Evolutionary conservation across 2,113 vertebrate genomes (phyloP).

Genomic region (Cyprinus carpio): DNA sequence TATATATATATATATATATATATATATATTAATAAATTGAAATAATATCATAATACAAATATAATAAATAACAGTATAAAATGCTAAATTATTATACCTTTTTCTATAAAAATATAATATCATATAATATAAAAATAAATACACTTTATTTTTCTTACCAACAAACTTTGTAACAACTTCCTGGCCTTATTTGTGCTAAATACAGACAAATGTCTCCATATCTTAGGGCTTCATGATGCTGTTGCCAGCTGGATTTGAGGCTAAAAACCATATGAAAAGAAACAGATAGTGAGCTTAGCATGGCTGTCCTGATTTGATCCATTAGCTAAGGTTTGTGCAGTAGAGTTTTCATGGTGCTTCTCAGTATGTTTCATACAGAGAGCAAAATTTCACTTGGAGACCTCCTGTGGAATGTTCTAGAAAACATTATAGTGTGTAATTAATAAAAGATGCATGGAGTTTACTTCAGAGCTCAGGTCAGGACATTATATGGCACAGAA

Average conservation of each 20-base stretch:
- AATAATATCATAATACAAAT: too few relatives aligned
- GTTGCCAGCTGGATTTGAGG: not conserved
- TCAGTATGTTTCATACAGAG: conserved; percentile 18
- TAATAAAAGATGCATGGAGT: not conserved
- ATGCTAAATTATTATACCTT: too few relatives aligned
- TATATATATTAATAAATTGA: too few relatives aligned
- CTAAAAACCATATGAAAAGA: conserved; percentile 6
- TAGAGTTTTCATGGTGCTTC: not conserved
- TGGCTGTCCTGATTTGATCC: conserved; percentile 1
- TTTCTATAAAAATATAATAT: too few relatives aligned
- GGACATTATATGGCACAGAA: not conserved
- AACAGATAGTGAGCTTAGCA: conserved; percentile 10
- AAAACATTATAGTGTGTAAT: conserved; percentile 41
- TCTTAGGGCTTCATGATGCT: not conserved
- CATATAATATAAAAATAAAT: too few relatives aligned
- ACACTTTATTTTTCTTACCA: too few relatives aligned
- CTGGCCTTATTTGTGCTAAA: too few relatives aligned
- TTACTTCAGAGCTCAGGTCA: conserved; percentile 17
- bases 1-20: too few relatives aligned
- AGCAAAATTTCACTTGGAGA: conserved; percentile 1
- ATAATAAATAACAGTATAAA: too few relatives aligned
- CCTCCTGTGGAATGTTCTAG: conserved; percentile 30
- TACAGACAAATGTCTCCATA: not conserved
- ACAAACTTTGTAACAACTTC: too few relatives aligned
- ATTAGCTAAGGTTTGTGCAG: not conserved